Evolutionary conservation across 2,113 vertebrate species (phyloP), one percentile per base, ranked within the genome.

Genomic region (Nerophis lumbriciformis): DNA sequence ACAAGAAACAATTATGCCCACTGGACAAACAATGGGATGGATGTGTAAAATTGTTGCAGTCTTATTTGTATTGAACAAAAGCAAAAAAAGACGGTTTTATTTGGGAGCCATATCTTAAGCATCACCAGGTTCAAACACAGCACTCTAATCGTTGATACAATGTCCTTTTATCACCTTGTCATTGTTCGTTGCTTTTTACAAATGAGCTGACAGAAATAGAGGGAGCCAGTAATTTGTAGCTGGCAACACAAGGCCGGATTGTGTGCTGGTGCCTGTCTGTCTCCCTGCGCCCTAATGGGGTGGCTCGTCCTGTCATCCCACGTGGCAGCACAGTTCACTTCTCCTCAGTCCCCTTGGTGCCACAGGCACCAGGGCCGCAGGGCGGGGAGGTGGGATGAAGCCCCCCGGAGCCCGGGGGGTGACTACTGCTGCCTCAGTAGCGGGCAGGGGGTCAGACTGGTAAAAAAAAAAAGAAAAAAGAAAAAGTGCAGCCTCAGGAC

Each of bases 251-350:
- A 28, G 77, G 49, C 66, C 44, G 79, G 81, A 85, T 87, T 89
- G 84, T 85, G 80, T 77, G 78, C 78, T 90, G 88, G 89, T 91
- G 88, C 89, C 88, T 82, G 83, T 51, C 74, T 89, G 87, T 91
- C 89, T 90, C 86, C 79, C 82, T 63, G 69, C 64, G 70, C 72
- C 72, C 72, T 78, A 84, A 79, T 76, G 66, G 83, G 88, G 81
- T 73, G 80, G 71, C 48, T 62, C 61, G 79, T 81, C 73, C 77
- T 85, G 84, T 90, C 88, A 89, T 88, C 85, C 81, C 86, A 85
- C 68, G 69, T 88, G 89, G 83, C 78, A 80, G 71, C 83, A 85
- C 83, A 85, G 83, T 83, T 88, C 83, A 85, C 81, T 81, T 81
- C 83, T 84, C 73, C 53, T 60, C 74, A 85, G 82, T 68, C 75